Base-by-base conservation (phyloP, 2,113 vertebrate species). In the Blennius ocellaris region DNA sequence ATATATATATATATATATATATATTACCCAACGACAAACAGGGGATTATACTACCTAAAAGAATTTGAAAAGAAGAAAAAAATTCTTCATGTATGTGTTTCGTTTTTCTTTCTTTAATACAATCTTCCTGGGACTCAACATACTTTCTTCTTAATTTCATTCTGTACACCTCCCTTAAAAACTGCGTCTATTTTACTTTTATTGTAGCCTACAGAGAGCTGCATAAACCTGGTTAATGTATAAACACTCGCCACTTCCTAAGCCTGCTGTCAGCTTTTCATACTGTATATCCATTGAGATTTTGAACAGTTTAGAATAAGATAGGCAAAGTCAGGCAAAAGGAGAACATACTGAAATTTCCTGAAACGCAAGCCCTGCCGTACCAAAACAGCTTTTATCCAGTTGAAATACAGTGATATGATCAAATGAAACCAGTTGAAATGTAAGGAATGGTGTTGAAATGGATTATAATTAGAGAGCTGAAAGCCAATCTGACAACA, bases 391-490 rank as follows among this genome's bases (percentile, higher is more conserved):
- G n/a, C 11, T 38, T 43, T 54, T 2, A 7, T 21, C 30, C 45
- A 3, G 15, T 81, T 48, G 51, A 55, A 36, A 85, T 53, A 39
- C 7, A 51, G 37, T 4, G 21, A 30, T 30, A 30, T 14, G 59
- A 77, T 83, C 65, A 79, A 75, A 78, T 62, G 39, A 74, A 70
- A 15, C 1, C 38, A 36, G 57, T n/a, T 73, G 49, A 74, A 84
- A 83, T 76, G 63, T 82, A 62, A 78, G 65, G 70, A 38, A 44
- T 41, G 37, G 30, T 68, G 68, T 80, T 82, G 71, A 78, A 71
- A 87, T 78, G 73, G 52, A 84, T 85, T 76, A 75, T 86, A 85
- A 87, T 89, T 86, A 89, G 83, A 75, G 47, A 59, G 55, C 51
- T 45, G 73, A 69, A 78, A 73, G 77, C 76, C 68, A 61, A 58